Evolutionary conservation across 2,797 vertebrate species (phyloP).

Genomic region (Kryptolebias ocellatus): DNA sequence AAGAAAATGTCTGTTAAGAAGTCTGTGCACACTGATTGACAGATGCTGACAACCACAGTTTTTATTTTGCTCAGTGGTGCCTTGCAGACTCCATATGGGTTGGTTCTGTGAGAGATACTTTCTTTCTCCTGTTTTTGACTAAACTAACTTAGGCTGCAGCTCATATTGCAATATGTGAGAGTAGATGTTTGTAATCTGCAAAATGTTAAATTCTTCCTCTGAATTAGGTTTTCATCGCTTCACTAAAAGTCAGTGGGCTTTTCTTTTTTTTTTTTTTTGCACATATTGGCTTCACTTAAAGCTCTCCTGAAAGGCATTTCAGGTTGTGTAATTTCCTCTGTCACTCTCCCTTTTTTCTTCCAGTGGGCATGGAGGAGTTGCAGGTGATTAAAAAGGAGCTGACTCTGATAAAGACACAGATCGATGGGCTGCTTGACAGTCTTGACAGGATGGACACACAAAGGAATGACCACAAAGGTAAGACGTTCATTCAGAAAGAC

Average conservation of each 20-base stretch:
- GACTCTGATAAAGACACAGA: constrained; percentile 87
- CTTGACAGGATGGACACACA: constrained; percentile 86
- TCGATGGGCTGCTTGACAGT: constrained; percentile 85
- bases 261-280: not conserved
- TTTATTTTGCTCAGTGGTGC: no score
- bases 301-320: constrained; percentile 13
- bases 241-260: not conserved
- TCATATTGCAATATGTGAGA: not conserved
- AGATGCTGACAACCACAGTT: no score
- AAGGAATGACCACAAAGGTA: constrained; percentile 81
- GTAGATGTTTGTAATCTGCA: not conserved
- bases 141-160: no score
- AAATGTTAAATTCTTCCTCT: not conserved
- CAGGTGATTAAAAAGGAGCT: constrained; percentile 86
- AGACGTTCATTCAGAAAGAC: constrained; percentile 64
- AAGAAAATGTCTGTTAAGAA: no score
- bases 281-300: constrained; percentile 7
- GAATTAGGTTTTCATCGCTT: not conserved
- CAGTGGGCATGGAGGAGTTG: constrained; percentile 85
- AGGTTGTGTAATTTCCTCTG: constrained; percentile 14
- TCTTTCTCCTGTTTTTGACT: no score
- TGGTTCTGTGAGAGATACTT: no score
- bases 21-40: no score
- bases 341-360: constrained; percentile 27
- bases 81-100: no score